phyloP scores from a whole-genome alignment of 92 coral and sea anemone species.

The Paragorgia papillata region DNA sequence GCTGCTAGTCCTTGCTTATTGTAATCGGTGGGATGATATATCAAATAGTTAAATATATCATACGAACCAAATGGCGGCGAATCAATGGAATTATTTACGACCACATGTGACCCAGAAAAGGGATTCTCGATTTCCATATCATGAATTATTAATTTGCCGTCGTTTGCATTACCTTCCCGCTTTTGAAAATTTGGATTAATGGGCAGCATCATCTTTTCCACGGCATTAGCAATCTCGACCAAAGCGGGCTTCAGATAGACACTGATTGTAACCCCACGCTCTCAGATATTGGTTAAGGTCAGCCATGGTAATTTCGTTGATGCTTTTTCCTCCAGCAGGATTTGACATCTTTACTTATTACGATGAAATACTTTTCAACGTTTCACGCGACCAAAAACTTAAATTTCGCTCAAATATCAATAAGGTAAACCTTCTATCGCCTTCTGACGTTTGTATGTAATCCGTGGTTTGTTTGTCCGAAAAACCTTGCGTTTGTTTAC shows the following conservation, averaged over 20 bases:
- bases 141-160: slow-evolving; percentile 36
- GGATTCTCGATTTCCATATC: slow-evolving; percentile 42
- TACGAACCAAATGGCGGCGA: not conserved
- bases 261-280: slow-evolving; percentile 41
- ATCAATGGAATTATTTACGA: slow-evolving; percentile 5
- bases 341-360: slow-evolving; percentile 5
- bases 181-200: slow-evolving; percentile 31
- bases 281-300: slow-evolving; percentile 25
- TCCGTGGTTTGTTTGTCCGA: no score
- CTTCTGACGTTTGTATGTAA: no score
- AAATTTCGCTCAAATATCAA: no score
- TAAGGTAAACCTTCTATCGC: no score
- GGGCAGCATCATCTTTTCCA: slow-evolving; percentile 46
- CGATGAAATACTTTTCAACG: no score
- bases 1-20: not conserved
- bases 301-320: slow-evolving; percentile 22
- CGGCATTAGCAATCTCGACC: slow-evolving; percentile 36
- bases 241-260: slow-evolving; percentile 42
- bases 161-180: not conserved
- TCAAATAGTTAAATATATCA: not conserved
- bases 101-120: not conserved
- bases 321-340: not conserved
- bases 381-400: no score
- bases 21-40: not conserved
- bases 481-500: no score